A percentile compares a stretch with the other conserved stretches of the same genome.
phyloP scores from a whole-genome alignment of 2,888 invertebrate species.

The Panopea generosa region DNA sequence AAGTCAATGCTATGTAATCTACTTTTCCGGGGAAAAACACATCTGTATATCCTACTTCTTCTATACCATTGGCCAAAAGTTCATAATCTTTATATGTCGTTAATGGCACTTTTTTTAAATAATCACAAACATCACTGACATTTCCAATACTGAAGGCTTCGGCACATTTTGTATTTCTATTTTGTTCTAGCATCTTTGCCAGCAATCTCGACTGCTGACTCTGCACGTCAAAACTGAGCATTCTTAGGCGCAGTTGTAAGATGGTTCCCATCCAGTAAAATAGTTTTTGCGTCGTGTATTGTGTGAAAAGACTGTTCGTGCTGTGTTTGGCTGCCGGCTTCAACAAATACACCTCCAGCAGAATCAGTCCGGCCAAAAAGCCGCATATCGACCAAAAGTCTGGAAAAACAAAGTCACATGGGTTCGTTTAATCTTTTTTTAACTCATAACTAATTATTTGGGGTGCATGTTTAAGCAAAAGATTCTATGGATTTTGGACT shows the following conservation, averaged over 20 bases:
- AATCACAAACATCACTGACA: constrained; percentile 22
- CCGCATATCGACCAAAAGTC: neutral
- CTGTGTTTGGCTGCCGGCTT: constrained; percentile 29
- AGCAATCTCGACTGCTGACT: constrained; percentile 42
- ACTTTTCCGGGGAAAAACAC: constrained; percentile 59
- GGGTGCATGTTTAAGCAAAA: too few relatives aligned
- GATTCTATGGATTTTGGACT: too few relatives aligned
- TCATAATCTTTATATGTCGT: constrained; percentile 51
- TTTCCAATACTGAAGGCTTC: constrained; percentile 15
- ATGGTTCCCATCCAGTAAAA: constrained; percentile 28
- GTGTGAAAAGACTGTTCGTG: constrained; percentile 7
- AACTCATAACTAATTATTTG: too few relatives aligned
- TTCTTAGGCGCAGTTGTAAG: constrained; percentile 23
- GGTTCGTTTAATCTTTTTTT: too few relatives aligned
- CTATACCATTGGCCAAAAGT: constrained; percentile 22
- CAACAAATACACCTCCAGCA: constrained; percentile 27
- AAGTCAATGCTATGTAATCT: constrained; percentile 57
- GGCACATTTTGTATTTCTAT: constrained; percentile 37
- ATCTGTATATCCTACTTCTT: constrained; percentile 35
- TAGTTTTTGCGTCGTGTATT: constrained; percentile 36
- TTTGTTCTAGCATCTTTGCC: constrained; percentile 28
- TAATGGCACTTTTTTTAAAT: constrained; percentile 22
- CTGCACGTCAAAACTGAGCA: constrained; percentile 20
- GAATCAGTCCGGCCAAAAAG: neutral
- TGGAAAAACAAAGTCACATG: neutral